Percentiles rank a stretch among this genome's conserved stretches.
Evolutionary conservation across 2,113 vertebrate genomes (phyloP).

Genomic region (Spheniscus mendiculus): DNA sequence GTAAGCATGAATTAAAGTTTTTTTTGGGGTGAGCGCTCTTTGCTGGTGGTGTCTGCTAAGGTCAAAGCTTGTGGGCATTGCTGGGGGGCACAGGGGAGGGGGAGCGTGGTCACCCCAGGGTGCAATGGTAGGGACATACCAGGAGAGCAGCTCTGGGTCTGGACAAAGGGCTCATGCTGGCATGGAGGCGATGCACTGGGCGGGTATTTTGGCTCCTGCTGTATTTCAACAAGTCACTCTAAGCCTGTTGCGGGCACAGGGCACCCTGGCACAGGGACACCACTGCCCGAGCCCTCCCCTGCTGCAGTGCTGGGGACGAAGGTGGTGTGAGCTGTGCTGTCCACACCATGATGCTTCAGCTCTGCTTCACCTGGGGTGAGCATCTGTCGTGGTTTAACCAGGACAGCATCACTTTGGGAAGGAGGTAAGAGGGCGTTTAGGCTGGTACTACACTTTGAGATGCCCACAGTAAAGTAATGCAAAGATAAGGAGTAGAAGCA

Average conservation of each 20-base stretch:
- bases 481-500: neutral
- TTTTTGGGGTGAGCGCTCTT: neutral
- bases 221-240: neutral
- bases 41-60: neutral
- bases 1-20: neutral
- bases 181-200: rapidly evolving
- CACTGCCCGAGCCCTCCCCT: neutral
- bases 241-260: neutral
- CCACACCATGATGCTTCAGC: neutral
- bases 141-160: neutral
- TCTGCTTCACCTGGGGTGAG: neutral
- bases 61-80: neutral
- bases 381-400: no score
- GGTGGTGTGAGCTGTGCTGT: neutral
- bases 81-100: neutral
- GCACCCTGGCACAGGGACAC: neutral
- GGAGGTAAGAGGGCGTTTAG: neutral
- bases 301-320: rapidly evolving
- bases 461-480: neutral
- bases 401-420: neutral
- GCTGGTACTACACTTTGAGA: neutral
- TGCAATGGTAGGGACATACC: neutral
- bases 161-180: neutral
- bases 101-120: rapidly evolving
- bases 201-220: neutral